phyloP scores from a whole-genome alignment of 2,113 vertebrate species.

The Cavia aperea region DNA sequence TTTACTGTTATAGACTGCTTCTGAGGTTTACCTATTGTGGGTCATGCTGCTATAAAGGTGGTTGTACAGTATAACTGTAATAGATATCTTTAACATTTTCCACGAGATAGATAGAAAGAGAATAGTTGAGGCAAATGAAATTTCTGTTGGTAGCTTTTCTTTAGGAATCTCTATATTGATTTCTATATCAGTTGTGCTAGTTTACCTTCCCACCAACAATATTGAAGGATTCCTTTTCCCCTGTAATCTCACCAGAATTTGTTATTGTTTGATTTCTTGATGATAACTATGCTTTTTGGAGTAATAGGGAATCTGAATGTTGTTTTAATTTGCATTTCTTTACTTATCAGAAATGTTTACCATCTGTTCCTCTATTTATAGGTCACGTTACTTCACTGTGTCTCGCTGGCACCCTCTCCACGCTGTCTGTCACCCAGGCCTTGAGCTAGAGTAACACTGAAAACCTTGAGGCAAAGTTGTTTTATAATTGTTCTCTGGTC shows the following conservation, averaged over 20 bases:
- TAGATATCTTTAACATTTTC: not conserved
- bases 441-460: not conserved
- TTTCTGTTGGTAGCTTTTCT: not conserved
- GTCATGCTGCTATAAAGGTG: not conserved
- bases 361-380: not conserved
- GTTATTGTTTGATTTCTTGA: not conserved
- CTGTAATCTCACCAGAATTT: not conserved
- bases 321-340: not conserved
- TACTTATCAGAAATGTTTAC: not conserved
- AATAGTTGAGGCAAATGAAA: not conserved
- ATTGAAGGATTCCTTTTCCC: not conserved
- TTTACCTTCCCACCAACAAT: not conserved
- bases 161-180: not conserved
- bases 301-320: not conserved
- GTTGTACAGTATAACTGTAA: not conserved
- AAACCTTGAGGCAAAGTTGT: not conserved
- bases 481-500: not conserved
- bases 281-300: not conserved
- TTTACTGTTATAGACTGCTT: not conserved
- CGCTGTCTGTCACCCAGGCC: not conserved
- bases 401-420: not conserved
- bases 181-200: not conserved
- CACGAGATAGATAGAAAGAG: not conserved
- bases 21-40: not conserved
- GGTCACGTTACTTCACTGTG: not conserved